These are phyloP conservation scores for Bombus confusus DNA, from an alignment of 1,140 invertebrate genomes.

Conservation along the genomic window DNA sequence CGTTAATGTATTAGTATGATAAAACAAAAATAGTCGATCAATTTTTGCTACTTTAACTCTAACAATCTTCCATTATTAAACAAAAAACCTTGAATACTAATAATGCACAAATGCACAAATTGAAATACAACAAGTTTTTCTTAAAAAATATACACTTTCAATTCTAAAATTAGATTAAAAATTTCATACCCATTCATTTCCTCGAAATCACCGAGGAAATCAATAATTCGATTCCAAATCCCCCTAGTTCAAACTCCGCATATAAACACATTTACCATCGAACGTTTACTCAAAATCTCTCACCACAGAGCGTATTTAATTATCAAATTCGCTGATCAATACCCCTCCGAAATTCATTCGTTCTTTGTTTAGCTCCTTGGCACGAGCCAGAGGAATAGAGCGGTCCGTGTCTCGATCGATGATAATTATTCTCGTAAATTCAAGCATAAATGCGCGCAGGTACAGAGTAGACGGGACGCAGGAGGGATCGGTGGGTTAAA, in stretches of 20 bases:
- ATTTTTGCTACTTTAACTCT: too few species aligned
- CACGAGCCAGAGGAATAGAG: not conserved
- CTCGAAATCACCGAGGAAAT: not conserved
- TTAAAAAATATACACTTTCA: too few species aligned
- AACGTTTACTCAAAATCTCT: not conserved
- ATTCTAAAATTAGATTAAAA: too few species aligned
- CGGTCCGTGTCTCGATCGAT: constrained; percentile 63
- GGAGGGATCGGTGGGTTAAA: constrained; percentile 62
- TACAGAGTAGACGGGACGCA: not conserved
- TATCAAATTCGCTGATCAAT: not conserved
- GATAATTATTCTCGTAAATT: constrained; percentile 71
- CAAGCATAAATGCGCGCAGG: constrained; percentile 63
- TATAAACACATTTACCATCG: not conserved
- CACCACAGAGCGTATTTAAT: not conserved
- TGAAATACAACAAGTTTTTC: too few species aligned
- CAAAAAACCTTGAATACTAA: too few species aligned
- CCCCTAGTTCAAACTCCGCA: not conserved
- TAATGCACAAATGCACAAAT: too few species aligned
- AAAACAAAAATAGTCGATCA: too few species aligned
- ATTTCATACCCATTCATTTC: too few species aligned
- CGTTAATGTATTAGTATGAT: too few species aligned
- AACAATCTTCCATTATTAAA: too few species aligned
- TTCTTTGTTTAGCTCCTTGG: constrained; percentile 25
- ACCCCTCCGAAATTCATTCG: not conserved
- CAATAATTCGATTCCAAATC: not conserved